phyloP scores from a whole-genome alignment of 1,140 invertebrate genomes.

The Sogatella furcifera region DNA sequence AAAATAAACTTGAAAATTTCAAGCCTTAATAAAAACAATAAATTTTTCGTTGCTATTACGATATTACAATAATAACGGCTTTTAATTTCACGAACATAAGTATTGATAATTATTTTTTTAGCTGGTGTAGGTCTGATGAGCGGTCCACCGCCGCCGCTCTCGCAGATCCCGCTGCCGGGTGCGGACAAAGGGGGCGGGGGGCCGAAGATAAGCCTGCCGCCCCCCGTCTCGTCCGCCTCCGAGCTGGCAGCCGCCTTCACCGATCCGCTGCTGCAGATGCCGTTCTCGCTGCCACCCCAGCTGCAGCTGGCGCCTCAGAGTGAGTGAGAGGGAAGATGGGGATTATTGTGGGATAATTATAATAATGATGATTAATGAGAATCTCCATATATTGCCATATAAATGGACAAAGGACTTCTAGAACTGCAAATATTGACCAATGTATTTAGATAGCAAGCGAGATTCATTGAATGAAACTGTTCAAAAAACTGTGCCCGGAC shows the following conservation, averaged over 20 bases:
- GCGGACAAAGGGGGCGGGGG: slow-evolving; percentile 1
- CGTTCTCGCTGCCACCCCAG: slow-evolving; percentile 14
- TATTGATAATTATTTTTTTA: slow-evolving; percentile 1
- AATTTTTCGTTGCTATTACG: no score
- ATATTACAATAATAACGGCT: no score
- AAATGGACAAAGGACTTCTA: no score
- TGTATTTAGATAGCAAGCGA: no score
- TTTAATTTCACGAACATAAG: no score
- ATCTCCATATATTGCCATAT: no score
- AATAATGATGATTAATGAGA: not conserved
- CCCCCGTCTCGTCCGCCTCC: slow-evolving; percentile 34
- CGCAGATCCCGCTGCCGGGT: slow-evolving; percentile 32
- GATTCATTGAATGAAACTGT: no score
- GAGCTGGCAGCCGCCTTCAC: slow-evolving; percentile 23
- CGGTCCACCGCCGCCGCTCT: slow-evolving; percentile 23
- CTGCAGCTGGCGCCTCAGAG: slow-evolving; percentile 2
- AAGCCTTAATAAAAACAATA: no score
- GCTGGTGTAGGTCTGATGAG: slow-evolving; percentile 19
- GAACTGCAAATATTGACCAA: no score
- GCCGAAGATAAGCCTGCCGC: slow-evolving; percentile 20
- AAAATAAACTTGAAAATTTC: not conserved
- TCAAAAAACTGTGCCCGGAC: no score
- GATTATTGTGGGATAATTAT: not conserved
- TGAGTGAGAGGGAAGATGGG: not conserved
- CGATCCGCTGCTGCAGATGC: slow-evolving; percentile 16